Evolutionary conservation across 2,888 invertebrate species (phyloP).

Genomic region (Poecilobothrus nobilitatus): DNA sequence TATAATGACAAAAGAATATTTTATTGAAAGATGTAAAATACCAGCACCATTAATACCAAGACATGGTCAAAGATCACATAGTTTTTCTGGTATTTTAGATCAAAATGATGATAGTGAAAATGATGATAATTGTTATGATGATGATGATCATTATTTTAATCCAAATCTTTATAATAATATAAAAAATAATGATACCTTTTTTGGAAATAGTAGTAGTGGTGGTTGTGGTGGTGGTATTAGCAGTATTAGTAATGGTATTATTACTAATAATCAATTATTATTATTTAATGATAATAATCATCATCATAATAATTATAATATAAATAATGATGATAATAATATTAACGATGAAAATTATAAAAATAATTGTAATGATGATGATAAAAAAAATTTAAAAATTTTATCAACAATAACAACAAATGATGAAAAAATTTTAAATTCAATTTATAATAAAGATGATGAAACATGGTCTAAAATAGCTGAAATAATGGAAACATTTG

Average conservation of each 20-base stretch:
- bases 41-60: background rate
- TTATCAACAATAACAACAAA: conserved; percentile 27
- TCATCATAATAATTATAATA: background rate
- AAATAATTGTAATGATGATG: conserved; percentile 6
- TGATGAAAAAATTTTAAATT: conserved; percentile 59
- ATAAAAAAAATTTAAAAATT: background rate
- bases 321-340: conserved; percentile 9
- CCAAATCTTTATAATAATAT: conserved; percentile 28
- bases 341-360: conserved; percentile 21
- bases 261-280: too few relatives aligned
- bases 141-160: conserved; percentile 28
- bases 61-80: conserved; percentile 9
- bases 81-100: conserved; percentile 13
- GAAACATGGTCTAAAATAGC: conserved; percentile 91
- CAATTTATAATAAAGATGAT: conserved; percentile 78
- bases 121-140: background rate
- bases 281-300: background rate
- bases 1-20: background rate
- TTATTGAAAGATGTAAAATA: conserved; percentile 7
- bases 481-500: conserved; percentile 91
- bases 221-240: background rate
- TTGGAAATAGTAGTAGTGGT: conserved; percentile 23
- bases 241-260: background rate
- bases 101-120: conserved; percentile 36
- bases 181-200: conserved; percentile 33